These are phyloP conservation scores for Tribolium madens DNA, from an alignment of 1,140 invertebrate species.

Conservation along the genomic window DNA sequence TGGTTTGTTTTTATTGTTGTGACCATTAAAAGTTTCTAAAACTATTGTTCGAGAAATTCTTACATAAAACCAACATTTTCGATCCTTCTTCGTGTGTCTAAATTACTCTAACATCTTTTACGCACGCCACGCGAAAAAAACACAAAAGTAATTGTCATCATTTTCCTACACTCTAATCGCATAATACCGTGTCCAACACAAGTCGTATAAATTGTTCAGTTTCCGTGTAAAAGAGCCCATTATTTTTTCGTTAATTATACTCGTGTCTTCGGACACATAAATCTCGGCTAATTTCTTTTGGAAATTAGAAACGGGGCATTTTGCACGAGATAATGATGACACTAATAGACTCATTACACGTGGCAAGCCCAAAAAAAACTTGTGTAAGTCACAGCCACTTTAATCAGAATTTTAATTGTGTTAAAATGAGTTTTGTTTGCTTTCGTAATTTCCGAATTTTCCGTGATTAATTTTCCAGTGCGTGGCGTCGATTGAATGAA, in stretches of 20 bases:
- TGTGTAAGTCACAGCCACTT: too few relatives aligned
- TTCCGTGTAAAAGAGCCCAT: slow-evolving; percentile 51
- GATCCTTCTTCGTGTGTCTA: too few relatives aligned
- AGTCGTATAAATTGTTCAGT: slow-evolving; percentile 49
- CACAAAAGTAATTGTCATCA: slow-evolving; percentile 46
- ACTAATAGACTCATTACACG: slow-evolving; percentile 13
- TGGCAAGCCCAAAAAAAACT: not conserved
- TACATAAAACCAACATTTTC: slow-evolving; percentile 3
- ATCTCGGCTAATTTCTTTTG: slow-evolving; percentile 34
- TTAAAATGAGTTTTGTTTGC: too few relatives aligned
- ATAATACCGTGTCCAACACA: slow-evolving; percentile 52
- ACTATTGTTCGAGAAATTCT: slow-evolving; percentile 18
- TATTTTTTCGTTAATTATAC: slow-evolving; percentile 52
- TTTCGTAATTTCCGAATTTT: too few relatives aligned
- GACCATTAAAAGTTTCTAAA: slow-evolving; percentile 13
- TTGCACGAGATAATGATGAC: slow-evolving; percentile 17
- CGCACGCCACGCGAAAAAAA: not conserved
- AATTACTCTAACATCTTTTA: too few relatives aligned
- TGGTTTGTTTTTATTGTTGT: slow-evolving; percentile 41
- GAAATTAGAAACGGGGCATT: slow-evolving; percentile 13
- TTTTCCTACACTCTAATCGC: slow-evolving; percentile 48
- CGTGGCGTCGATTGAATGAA: slow-evolving; percentile 10
- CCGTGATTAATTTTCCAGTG: too few relatives aligned
- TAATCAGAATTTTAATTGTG: too few relatives aligned
- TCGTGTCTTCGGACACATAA: slow-evolving; percentile 38